Evolutionary conservation across 2,888 invertebrate species (phyloP).

Genomic region (Drosophila tanythrix): DNA sequence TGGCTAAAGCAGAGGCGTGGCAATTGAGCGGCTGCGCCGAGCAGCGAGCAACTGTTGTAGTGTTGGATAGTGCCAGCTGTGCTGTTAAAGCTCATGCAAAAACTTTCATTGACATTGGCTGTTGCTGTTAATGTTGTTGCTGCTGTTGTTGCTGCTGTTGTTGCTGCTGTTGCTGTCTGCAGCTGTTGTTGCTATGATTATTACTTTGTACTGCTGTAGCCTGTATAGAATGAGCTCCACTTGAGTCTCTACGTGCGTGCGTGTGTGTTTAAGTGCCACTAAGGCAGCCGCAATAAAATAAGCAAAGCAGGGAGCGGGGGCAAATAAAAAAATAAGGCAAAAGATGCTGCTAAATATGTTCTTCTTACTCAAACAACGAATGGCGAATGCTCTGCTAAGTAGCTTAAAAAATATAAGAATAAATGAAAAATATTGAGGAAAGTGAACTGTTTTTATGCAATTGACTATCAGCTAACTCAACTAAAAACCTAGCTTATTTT

Average conservation of each 20-base stretch:
- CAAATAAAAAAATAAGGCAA: conserved; percentile 34
- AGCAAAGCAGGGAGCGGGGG: conserved; percentile 30
- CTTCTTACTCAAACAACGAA: conserved; percentile 2
- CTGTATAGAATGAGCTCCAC: conserved; percentile 44
- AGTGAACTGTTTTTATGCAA: neutral
- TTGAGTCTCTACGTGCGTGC: conserved; percentile 36
- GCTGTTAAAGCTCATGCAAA: conserved; percentile 52
- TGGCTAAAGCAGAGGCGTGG: neutral
- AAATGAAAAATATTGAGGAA: neutral
- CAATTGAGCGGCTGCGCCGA: neutral
- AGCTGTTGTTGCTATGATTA: conserved; percentile 56
- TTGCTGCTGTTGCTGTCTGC: conserved; percentile 13
- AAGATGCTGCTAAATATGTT: conserved; percentile 13
- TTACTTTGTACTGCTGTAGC: conserved; percentile 53
- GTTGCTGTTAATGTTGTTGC: conserved; percentile 17
- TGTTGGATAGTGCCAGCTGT: conserved; percentile 23
- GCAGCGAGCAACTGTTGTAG: conserved; percentile 11
- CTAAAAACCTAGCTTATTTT: neutral
- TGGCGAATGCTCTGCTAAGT: conserved; percentile 23
- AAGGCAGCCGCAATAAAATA: conserved; percentile 65
- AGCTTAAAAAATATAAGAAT: no score
- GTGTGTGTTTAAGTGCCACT: conserved; percentile 48
- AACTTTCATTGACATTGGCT: conserved; percentile 69
- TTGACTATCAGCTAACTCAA: neutral
- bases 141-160: conserved; percentile 50